phyloP scores from a whole-genome alignment of 2,888 invertebrate species.

The Stenichneumon culpator region DNA sequence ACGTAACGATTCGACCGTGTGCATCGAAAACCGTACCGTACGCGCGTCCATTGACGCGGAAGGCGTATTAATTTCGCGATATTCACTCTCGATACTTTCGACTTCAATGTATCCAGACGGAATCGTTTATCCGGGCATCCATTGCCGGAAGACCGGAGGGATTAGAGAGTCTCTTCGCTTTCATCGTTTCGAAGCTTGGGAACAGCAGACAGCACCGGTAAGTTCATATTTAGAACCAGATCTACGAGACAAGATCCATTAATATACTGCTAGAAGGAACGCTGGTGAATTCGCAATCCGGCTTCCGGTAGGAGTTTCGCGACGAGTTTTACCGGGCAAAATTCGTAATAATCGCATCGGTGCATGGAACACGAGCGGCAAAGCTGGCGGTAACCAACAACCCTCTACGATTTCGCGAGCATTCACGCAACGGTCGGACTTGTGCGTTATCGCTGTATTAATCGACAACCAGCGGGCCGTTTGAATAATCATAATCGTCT shows the following conservation, averaged over 20 bases:
- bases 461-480: slow-evolving; percentile 44
- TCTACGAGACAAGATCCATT: slow-evolving; percentile 73
- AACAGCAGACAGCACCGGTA: slow-evolving; percentile 22
- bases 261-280: slow-evolving; percentile 15
- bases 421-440: slow-evolving; percentile 36
- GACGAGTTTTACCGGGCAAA: slow-evolving; percentile 14
- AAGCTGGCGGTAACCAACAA: neutral
- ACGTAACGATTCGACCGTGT: neutral
- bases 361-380: slow-evolving; percentile 9
- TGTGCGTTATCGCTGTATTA: slow-evolving; percentile 51
- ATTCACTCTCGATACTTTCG: slow-evolving; percentile 85
- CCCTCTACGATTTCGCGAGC: slow-evolving; percentile 6
- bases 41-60: slow-evolving; percentile 54
- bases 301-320: slow-evolving; percentile 1
- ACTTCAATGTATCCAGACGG: slow-evolving; percentile 81
- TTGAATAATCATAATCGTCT: slow-evolving; percentile 61
- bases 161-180: slow-evolving; percentile 83
- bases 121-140: slow-evolving; percentile 71
- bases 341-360: slow-evolving; percentile 25
- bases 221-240: slow-evolving; percentile 78
- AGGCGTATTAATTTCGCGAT: slow-evolving; percentile 72
- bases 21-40: slow-evolving; percentile 14
- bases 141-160: slow-evolving; percentile 65
- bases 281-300: slow-evolving; percentile 14
- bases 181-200: slow-evolving; percentile 76